Base-by-base conservation (phyloP, 2,888 invertebrate genomes). In the Ornithoptera alexandrae region DNA sequence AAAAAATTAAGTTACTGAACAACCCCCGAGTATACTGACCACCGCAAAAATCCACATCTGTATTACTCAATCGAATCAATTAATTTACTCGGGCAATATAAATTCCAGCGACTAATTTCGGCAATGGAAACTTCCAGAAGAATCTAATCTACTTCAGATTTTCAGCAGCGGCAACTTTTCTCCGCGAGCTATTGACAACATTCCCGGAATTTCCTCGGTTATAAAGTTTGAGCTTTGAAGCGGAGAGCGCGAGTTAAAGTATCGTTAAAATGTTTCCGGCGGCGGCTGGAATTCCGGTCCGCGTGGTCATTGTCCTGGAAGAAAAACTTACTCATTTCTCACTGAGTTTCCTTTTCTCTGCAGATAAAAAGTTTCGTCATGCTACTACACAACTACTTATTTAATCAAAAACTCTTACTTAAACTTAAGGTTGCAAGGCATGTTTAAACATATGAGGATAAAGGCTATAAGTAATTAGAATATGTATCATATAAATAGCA, bases 121-220 rank as follows among this genome's bases (percentile, higher is more conserved):
- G 30, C 8, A 15, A 65, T 59, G 30, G 59, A 5, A 59, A 66
- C 65, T 66, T 30, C 30, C 39, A n/a, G 59, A 66, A 60, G 24
- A 66, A 66, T 66, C 59, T 66, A 66, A 66, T 60, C 59, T 50
- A 30, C 65, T 30, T 60, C 59, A 59, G 65, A 60, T 59, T 66
- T 60, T 60, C 59, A 22, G 59, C 42, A 60, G 30, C 50, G 50
- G 56, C 64, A 56, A 65, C 30, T 66, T 66, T 50, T 66, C 59
- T 66, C 59, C 46, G 59, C 46, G 22, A 39, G 30, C 59, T 59
- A 60, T 60, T 59, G 65, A 58, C 59, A 59, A n/a, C 65, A 60
- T 59, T 66, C 65, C 24, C 58, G 15, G 59, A 59, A 60, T 66
- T 60, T 60, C 3, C 60, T 66, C 20, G 46, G 66, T 60, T 66